A percentile compares a stretch with the other conserved stretches of the same genome.
These are phyloP conservation scores for Willisornis vidua DNA, from an alignment of 2,113 vertebrate species.

Conservation along the genomic window DNA sequence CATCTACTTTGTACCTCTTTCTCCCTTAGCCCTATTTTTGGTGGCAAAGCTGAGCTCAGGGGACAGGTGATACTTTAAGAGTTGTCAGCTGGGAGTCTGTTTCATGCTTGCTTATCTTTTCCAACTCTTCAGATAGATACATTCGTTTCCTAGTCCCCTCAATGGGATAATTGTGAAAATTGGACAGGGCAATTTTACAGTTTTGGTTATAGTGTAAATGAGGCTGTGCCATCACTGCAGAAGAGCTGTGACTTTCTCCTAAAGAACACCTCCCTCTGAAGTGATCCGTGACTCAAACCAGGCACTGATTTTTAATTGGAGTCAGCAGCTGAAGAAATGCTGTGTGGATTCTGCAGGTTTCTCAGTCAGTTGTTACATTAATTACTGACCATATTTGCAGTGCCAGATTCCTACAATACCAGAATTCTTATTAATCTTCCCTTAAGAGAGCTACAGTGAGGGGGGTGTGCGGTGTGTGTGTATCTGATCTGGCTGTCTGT, in stretches of 20 bases:
- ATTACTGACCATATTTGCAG: neutral
- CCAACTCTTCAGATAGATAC: neutral
- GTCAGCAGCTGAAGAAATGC: neutral
- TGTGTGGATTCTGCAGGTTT: neutral
- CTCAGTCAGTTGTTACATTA: neutral
- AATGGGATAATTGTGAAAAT: neutral
- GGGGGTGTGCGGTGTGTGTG: neutral
- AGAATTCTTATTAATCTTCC: neutral
- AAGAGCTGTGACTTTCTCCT: neutral
- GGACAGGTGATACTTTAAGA: neutral
- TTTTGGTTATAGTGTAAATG: neutral
- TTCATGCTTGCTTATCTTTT: neutral
- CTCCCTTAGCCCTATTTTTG: neutral
- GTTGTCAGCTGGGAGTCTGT: neutral
- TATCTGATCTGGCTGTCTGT: neutral
- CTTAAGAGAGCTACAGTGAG: neutral
- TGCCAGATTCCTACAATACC: neutral
- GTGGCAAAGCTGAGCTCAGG: neutral
- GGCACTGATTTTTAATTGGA: neutral
- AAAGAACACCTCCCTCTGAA: neutral
- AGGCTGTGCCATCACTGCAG: neutral
- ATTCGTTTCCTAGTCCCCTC: neutral
- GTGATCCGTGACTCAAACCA: rapidly evolving
- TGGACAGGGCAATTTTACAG: neutral
- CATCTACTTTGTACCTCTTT: neutral